phyloP scores from a whole-genome alignment of 2,797 vertebrate genomes.

The Myotis myotis region DNA sequence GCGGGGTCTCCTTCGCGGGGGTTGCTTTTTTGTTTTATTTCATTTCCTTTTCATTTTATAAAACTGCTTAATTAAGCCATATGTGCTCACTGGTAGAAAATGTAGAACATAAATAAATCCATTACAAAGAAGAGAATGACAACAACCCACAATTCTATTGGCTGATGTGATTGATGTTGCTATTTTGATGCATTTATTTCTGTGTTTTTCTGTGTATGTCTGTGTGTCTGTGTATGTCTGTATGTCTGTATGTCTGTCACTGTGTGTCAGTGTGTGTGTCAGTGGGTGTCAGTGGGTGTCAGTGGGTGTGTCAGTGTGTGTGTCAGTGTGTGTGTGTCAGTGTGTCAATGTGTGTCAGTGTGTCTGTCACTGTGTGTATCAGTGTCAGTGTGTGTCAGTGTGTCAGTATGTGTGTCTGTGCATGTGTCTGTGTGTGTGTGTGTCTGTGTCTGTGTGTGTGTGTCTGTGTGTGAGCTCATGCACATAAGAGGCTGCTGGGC shows the following conservation, averaged over 20 bases:
- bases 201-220: too few species aligned
- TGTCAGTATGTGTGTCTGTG: not conserved
- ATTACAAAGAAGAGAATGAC: not conserved
- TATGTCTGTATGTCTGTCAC: not conserved
- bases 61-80: not conserved
- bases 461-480: not conserved
- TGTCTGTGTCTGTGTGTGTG: not conserved
- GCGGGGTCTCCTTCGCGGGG: fast-evolving
- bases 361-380: too few species aligned
- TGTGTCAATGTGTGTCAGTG: not conserved
- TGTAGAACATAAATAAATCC: not conserved
- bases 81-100: not conserved
- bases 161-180: not conserved
- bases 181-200: not conserved
- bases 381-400: not conserved
- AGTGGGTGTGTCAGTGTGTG: too few species aligned
- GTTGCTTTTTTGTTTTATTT: not conserved
- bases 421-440: not conserved
- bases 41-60: not conserved
- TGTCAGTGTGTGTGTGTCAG: not conserved
- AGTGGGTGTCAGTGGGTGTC: not conserved
- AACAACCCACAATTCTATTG: too few species aligned
- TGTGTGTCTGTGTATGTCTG: not conserved
- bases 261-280: not conserved
- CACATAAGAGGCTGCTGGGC: not conserved